phyloP scores from a whole-genome alignment of 1,140 invertebrate species.

The Drosophila tsacasi region DNA sequence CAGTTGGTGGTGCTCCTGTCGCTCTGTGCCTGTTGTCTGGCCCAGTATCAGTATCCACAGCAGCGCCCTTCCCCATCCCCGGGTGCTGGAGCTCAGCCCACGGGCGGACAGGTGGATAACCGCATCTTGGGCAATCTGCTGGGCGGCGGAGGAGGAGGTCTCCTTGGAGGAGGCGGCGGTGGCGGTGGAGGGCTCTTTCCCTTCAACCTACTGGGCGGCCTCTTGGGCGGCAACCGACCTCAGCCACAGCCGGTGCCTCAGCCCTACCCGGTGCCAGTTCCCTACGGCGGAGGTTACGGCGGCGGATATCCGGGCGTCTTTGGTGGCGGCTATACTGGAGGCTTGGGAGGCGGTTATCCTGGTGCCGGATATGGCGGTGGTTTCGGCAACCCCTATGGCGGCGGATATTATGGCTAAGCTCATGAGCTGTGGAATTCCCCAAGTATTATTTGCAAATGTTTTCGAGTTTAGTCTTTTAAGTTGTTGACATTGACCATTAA shows the following conservation, averaged over 20 bases:
- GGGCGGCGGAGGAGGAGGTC: constrained; percentile 49
- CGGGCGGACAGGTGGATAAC: constrained; percentile 57
- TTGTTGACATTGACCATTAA: constrained; percentile 37
- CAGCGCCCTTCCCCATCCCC: constrained; percentile 25
- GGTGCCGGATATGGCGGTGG: constrained; percentile 51
- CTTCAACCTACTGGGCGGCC: constrained; percentile 47
- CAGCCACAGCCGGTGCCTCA: constrained; percentile 13
- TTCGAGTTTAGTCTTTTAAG: constrained; percentile 30
- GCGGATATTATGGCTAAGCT: constrained; percentile 51
- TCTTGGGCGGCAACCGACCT: constrained; percentile 58
- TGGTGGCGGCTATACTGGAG: constrained; percentile 29
- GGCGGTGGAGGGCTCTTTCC: constrained; percentile 25
- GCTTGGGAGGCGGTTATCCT: constrained; percentile 27
- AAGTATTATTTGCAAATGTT: constrained; percentile 46
- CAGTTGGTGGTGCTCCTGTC: constrained; percentile 53
- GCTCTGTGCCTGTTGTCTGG: constrained; percentile 45
- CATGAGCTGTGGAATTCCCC: constrained; percentile 30
- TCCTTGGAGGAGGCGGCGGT: constrained; percentile 37
- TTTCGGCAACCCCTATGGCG: constrained; percentile 38
- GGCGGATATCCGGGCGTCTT: constrained; percentile 44
- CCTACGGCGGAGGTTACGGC: constrained; percentile 46
- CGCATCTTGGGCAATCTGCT: constrained; percentile 59
- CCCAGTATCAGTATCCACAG: constrained; percentile 69
- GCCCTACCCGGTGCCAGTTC: constrained; percentile 31
- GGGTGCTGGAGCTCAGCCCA: constrained; percentile 7